Base-by-base conservation (phyloP, 2,888 invertebrate genomes). In the Stenurella melanura region DNA sequence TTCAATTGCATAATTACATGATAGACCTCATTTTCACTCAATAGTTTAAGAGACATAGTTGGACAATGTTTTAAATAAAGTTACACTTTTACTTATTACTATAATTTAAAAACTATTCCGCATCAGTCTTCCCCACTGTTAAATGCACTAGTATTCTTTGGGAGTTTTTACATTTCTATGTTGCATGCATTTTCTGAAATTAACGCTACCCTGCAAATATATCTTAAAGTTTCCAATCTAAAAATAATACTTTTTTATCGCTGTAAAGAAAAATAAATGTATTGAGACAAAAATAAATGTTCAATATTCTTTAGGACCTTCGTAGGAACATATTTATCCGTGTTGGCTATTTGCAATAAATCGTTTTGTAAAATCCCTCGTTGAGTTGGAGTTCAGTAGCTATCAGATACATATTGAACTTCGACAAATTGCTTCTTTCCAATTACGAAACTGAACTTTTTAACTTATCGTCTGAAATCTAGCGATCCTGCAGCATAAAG, bases 291-390 rank as follows among this genome's bases (percentile, higher is more conserved):
- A 10, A 58, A 58, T 58, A 58, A 58, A 21, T 7, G 21, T n/a
- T 58, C 58, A 11, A 58, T 21, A 21, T 21, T 58, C 21, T 19
- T 0, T 19, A 1, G 21, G 12, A 58, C 15, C 21, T 1, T 58
- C 58, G n/a, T 19, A 12, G 19, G 19, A 58, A 11, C 19, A 21
- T 21, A 58, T 58, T 58, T 21, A 19, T 50, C 50, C 6, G 50
- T n/a, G n/a, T n/a, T n/a, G 50, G 50, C 50, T 50, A 58, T 58
- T 58, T 58, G 58, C 58, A 58, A 58, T 58, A 58, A 58, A 58
- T 58, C 58, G 58, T 12, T 58, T 58, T 58, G 19, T 18, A 21
- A 58, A 58, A 21, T 58, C 58, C 19, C 58, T 12, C n/a, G n/a
- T 50, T 21, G 21, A 58, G 58, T 58, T 19, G 21, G 12, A 58